Evolutionary conservation across 1,140 invertebrate genomes (phyloP).

Genomic region (Drosophila carrolli): DNA sequence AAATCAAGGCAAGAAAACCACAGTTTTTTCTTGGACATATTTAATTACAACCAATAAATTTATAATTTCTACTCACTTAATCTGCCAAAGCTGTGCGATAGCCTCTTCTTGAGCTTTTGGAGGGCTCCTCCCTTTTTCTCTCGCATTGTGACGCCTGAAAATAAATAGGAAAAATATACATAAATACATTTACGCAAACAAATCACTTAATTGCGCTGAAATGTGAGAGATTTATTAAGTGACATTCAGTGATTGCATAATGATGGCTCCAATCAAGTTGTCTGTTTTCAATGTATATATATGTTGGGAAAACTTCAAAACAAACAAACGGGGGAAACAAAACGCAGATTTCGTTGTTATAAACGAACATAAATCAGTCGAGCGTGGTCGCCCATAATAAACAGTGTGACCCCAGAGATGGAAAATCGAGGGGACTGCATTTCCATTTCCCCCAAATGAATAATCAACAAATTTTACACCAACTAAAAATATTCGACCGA

Average conservation of each 20-base stretch:
- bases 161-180: conserved; percentile 24
- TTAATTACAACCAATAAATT: not conserved
- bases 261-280: conserved; percentile 43
- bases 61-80: conserved; percentile 90
- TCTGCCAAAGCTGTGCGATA: conserved; percentile 95
- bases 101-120: conserved; percentile 95
- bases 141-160: conserved; percentile 93
- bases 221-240: conserved; percentile 34
- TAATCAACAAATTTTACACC: conserved; percentile 42
- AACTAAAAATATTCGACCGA: conserved; percentile 31
- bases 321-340: conserved; percentile 57
- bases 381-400: conserved; percentile 78
- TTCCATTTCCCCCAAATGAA: conserved; percentile 28
- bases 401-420: conserved; percentile 34
- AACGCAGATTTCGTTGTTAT: conserved; percentile 63
- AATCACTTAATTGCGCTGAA: conserved; percentile 50
- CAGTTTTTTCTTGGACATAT: not conserved
- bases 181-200: conserved; percentile 27
- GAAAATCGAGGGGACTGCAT: conserved; percentile 23
- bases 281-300: conserved; percentile 5
- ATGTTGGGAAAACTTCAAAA: conserved; percentile 42
- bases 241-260: conserved; percentile 49
- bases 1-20: not conserved
- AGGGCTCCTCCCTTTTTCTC: conserved; percentile 95
- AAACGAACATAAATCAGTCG: conserved; percentile 80